Percentiles rank a stretch among this genome's conserved stretches.
These are phyloP conservation scores for Cyanistes caeruleus DNA, from an alignment of 2,113 vertebrate species.

Conservation along the genomic window DNA sequence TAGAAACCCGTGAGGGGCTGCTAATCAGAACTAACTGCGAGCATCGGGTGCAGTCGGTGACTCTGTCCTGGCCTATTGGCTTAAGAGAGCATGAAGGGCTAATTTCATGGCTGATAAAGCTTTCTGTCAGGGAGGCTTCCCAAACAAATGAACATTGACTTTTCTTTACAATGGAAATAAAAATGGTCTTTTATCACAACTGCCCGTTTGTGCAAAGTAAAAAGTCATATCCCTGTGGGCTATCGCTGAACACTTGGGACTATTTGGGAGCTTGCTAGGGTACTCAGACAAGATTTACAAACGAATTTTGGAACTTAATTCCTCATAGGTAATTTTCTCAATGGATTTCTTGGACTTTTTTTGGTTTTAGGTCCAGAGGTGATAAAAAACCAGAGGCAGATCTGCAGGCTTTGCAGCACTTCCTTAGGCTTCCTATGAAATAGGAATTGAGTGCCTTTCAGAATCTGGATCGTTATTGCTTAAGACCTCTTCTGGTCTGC, in stretches of 20 bases:
- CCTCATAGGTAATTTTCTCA: not conserved
- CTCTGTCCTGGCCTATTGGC: conserved; percentile 19
- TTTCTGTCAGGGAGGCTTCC: conserved; percentile 63
- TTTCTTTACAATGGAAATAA: conserved; percentile 53
- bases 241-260: not conserved
- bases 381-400: not conserved
- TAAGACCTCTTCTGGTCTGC: not conserved
- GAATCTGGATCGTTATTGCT: not conserved
- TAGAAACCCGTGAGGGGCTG: conserved; percentile 7
- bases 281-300: not conserved
- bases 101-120: conserved; percentile 79
- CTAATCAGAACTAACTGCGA: conserved; percentile 44
- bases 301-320: not conserved
- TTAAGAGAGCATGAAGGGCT: conserved; percentile 71
- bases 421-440: not conserved
- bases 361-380: not conserved
- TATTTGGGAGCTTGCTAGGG: not conserved
- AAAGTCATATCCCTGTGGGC: not conserved
- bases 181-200: conserved; percentile 21
- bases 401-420: not conserved
- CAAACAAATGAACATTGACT: conserved; percentile 73
- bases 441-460: not conserved
- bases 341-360: not conserved
- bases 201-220: not conserved
- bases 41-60: not conserved